A percentile compares a stretch with the other conserved stretches of the same genome.
Conservation (phyloP, 2,113 vertebrate species). For the Propithecus coquereli region DNA sequence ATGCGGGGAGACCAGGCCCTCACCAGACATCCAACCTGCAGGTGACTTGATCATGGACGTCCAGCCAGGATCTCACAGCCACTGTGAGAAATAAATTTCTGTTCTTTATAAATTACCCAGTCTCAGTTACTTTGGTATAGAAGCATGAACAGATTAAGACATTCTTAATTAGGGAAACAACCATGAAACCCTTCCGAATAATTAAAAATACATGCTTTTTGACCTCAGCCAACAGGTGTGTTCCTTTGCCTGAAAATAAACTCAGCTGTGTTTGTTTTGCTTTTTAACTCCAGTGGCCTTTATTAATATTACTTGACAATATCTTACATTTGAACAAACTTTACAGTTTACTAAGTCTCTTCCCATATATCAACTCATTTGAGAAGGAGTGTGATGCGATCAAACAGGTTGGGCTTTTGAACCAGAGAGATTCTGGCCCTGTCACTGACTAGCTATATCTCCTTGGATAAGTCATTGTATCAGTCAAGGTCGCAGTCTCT, state of each 20-base stretch:
- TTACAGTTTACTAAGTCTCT: not conserved
- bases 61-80: not conserved
- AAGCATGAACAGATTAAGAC: not conserved
- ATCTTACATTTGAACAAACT: not conserved
- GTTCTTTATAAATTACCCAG: not conserved
- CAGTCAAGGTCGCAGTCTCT: not conserved
- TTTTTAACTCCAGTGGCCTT: not conserved
- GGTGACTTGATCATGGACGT: not conserved
- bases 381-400: not conserved
- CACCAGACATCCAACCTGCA: not conserved
- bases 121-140: constrained; percentile 1
- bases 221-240: not conserved
- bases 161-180: not conserved
- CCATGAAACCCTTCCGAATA: not conserved
- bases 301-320: not conserved
- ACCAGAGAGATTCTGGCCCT: not conserved
- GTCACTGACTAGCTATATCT: not conserved
- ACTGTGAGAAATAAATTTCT: not conserved
- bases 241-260: constrained; percentile 20
- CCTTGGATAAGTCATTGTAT: not conserved
- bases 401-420: constrained; percentile 17
- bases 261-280: not conserved
- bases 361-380: not conserved
- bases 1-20: not conserved
- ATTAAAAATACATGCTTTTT: not conserved